Conservation (phyloP, 1,140 invertebrate genomes). For the Sycobia sp. region DNA sequence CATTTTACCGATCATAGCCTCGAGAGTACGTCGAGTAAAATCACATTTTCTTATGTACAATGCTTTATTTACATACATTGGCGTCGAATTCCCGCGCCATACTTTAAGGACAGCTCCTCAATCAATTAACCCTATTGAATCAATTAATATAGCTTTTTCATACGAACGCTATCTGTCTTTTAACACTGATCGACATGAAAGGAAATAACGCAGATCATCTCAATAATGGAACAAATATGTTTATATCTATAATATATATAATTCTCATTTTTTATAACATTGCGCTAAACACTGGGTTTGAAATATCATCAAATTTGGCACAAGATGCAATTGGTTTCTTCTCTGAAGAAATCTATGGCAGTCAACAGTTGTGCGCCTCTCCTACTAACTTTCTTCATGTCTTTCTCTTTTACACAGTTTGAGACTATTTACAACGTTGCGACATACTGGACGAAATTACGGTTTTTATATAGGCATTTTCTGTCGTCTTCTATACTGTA, state of each 20-base stretch:
- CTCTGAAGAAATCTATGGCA: too few species aligned
- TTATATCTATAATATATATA: too few species aligned
- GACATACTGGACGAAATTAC: background rate
- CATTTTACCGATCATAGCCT: slow-evolving; percentile 50
- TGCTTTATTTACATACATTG: slow-evolving; percentile 53
- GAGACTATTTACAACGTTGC: slow-evolving; percentile 21
- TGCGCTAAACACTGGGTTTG: slow-evolving; percentile 52
- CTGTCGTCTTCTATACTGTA: background rate
- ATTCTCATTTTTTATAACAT: slow-evolving; percentile 41
- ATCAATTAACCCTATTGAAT: slow-evolving; percentile 54
- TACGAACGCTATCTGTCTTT: slow-evolving; percentile 21
- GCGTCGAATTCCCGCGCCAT: background rate
- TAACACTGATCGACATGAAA: slow-evolving; percentile 52
- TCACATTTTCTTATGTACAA: slow-evolving; percentile 62
- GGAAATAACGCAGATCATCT: slow-evolving; percentile 55
- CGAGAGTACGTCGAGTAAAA: slow-evolving; percentile 54
- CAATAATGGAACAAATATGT: slow-evolving; percentile 47
- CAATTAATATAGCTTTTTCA: slow-evolving; percentile 42
- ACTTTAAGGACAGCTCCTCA: too few species aligned
- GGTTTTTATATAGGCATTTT: too few species aligned
- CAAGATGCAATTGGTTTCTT: slow-evolving; percentile 40
- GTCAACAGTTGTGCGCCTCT: background rate
- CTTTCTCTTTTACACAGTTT: background rate
- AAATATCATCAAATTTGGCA: slow-evolving; percentile 57
- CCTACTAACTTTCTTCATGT: background rate